Evolutionary conservation across 64 coral and sea anemone genomes (phyloP), one percentile per base, ranked within the genome.

Genomic region (Montipora efflorescens): DNA sequence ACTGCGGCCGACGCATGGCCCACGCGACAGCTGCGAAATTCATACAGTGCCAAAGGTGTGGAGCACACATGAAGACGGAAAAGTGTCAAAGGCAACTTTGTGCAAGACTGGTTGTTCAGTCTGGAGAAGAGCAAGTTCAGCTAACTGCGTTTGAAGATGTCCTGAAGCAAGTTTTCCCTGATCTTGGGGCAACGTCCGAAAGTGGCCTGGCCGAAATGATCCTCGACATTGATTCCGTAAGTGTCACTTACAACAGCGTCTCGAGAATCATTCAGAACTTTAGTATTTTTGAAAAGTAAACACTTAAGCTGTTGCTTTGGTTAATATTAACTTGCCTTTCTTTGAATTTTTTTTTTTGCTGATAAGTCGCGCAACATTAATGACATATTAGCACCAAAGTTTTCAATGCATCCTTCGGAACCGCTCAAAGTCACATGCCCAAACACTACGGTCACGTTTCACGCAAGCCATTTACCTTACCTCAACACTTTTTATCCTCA

Each of bases 131-230:
- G 5, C 70, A 25, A 36, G n/a, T 74, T 74, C 70, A 74, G n/a
- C 3, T 74, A 25, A 74, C 70, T 74, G 70, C 70, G 0, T 74
- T 21, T 36, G 23, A 74, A 74, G n/a, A 74, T 74, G 70, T 74
- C 23, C 70, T 79, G 48, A 79, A 79, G 78, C 48, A 79, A 55
- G 78, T 55, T 16, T 52, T 79, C 49, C 47, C 78, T 79, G 78
- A 79, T 55, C 78, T 79, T 57, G 48, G 7, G 7, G 49, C 48
- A 55, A 79, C 49, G 15, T 79, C 78, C 47, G 48, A 79, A 79
- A 23, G 4, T 53, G 49, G 48, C 49, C 16, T 79, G 78, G 78
- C 48, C 15, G 49, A 79, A 79, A 53, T 79, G 49, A 79, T 79
- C 47, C 78, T 57, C 49, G 48, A 79, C 15, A 79, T 55, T 19